phyloP scores from a whole-genome alignment of 1,140 invertebrate species.

The Aphis craccivora region DNA sequence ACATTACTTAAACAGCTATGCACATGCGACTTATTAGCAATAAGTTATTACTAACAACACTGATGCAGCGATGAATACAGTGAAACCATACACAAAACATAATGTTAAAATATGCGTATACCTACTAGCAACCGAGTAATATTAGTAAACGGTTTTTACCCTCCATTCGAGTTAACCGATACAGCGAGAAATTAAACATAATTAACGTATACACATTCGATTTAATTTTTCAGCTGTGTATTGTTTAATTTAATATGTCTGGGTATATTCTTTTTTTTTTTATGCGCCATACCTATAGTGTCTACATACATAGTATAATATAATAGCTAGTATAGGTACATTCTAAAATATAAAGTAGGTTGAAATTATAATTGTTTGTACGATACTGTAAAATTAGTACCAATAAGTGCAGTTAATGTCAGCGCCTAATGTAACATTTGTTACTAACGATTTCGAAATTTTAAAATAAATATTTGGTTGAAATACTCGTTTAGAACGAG shows the following conservation, averaged over 20 bases:
- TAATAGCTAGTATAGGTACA: not conserved
- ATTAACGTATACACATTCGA: not conserved
- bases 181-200: not conserved
- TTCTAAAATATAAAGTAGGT: not conserved
- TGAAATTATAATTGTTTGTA: not conserved
- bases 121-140: not conserved
- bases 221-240: not conserved
- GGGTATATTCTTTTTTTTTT: not conserved
- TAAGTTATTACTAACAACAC: too few species aligned
- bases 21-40: not conserved
- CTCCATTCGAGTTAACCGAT: not conserved
- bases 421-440: not conserved
- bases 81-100: too few species aligned
- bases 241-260: not conserved
- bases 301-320: not conserved
- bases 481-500: not conserved
- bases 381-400: not conserved
- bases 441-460: not conserved
- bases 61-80: too few species aligned
- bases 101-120: too few species aligned
- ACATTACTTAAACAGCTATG: not conserved
- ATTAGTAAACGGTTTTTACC: not conserved
- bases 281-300: not conserved
- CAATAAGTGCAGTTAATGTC: not conserved
- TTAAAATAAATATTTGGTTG: not conserved